Conservation (phyloP, 2,888 invertebrate genomes). For the Elegia similella region DNA sequence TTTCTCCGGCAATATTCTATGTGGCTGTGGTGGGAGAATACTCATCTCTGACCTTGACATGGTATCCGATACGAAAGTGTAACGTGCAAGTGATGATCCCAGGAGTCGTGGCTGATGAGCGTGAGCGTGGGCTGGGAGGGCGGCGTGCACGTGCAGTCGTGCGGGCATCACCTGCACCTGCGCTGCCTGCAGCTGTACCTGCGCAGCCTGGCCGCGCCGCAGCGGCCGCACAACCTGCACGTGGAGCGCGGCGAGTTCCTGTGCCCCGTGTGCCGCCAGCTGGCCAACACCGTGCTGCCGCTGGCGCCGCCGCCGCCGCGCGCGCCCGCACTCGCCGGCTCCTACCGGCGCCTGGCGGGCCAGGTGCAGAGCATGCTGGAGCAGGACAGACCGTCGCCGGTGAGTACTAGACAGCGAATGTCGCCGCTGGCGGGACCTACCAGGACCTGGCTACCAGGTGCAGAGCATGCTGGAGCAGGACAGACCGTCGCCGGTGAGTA, state of each 20-base stretch:
- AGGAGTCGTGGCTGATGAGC: conserved; percentile 88
- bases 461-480: too few relatives aligned
- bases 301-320: conserved; percentile 87
- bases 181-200: conserved; percentile 96
- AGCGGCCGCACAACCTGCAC: conserved; percentile 87
- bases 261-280: conserved; percentile 96
- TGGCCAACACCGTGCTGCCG: conserved; percentile 89
- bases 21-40: too few relatives aligned
- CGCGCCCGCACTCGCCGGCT: conserved; percentile 73
- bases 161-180: conserved; percentile 98
- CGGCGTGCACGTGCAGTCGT: conserved; percentile 96
- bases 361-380: conserved; percentile 83
- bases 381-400: conserved; percentile 85
- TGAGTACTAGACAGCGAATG: conserved; percentile 77
- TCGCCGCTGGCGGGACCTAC: conserved; percentile 71
- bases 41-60: too few relatives aligned
- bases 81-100: too few relatives aligned
- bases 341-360: conserved; percentile 41
- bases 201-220: conserved; percentile 89
- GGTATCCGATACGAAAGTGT: too few relatives aligned
- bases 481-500: too few relatives aligned
- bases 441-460: conserved; percentile 35
- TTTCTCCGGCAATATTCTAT: too few relatives aligned
- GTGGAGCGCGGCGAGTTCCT: conserved; percentile 90
- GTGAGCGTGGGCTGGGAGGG: conserved; percentile 94